Evolutionary conservation across 2,113 vertebrate species (phyloP).

Genomic region (Dasyornis broadbenti): DNA sequence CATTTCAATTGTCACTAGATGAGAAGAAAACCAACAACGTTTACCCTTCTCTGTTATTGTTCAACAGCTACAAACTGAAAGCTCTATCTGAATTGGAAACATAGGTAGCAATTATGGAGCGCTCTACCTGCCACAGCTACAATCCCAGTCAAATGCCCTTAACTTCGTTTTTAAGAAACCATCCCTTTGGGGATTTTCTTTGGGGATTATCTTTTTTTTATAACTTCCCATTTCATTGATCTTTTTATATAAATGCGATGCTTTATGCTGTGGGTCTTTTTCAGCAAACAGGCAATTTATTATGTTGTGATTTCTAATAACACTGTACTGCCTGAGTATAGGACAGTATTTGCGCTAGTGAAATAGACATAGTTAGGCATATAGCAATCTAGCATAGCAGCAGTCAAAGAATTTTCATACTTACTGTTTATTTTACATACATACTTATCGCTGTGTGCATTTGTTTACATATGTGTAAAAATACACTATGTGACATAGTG

Average conservation of each 20-base stretch:
- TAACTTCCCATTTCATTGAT: not conserved
- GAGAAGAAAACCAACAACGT: not conserved
- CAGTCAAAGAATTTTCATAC: not conserved
- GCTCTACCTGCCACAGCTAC: not conserved
- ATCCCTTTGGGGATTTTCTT: not conserved
- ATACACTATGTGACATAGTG: rapidly evolving
- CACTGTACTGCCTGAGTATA: not conserved
- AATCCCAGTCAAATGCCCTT: not conserved
- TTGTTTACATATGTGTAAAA: not conserved
- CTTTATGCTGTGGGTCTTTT: rapidly evolving
- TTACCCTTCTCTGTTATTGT: not conserved
- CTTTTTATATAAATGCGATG: not conserved
- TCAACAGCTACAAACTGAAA: not conserved
- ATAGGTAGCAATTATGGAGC: not conserved
- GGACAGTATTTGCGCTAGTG: not conserved
- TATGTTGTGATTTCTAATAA: not conserved
- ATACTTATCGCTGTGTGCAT: not conserved
- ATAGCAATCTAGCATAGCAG: not conserved
- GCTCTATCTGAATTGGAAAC: not conserved
- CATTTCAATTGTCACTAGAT: not conserved
- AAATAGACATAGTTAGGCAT: not conserved
- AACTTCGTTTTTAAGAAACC: not conserved
- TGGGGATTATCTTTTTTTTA: not conserved
- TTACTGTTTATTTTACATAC: not conserved
- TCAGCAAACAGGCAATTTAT: not conserved